phyloP scores from a whole-genome alignment of 2,888 invertebrate genomes.

The Drosophila rubida region DNA sequence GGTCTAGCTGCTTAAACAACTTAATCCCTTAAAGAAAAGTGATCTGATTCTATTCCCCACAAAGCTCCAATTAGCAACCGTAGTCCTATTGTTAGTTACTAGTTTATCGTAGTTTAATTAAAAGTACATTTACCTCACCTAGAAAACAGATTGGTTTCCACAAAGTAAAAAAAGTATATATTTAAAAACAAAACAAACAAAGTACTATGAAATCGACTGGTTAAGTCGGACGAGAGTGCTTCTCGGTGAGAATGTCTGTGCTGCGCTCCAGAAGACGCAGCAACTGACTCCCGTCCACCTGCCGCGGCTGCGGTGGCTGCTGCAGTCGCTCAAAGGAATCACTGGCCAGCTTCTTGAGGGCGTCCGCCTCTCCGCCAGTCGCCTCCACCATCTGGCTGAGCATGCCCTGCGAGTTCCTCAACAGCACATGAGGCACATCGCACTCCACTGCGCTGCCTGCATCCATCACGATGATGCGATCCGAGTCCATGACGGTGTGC shows the following conservation, averaged over 20 bases:
- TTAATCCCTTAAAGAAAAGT: not conserved
- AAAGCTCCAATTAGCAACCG: slow-evolving; percentile 1
- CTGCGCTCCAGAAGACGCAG: slow-evolving; percentile 35
- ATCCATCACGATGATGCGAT: slow-evolving; percentile 94
- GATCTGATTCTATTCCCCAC: not conserved
- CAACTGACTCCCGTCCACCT: slow-evolving; percentile 24
- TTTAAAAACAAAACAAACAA: not conserved
- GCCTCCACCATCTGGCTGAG: slow-evolving; percentile 89
- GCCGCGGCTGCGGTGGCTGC: slow-evolving; percentile 1
- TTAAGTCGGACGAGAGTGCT: slow-evolving; percentile 11
- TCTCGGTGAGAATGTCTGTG: slow-evolving; percentile 43
- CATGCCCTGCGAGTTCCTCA: slow-evolving; percentile 87
- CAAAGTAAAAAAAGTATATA: slow-evolving; percentile 1
- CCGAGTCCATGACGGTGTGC: slow-evolving; percentile 96
- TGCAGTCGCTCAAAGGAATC: slow-evolving; percentile 70
- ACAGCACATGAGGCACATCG: slow-evolving; percentile 88
- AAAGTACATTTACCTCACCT: slow-evolving; percentile 17
- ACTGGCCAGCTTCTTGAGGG: slow-evolving; percentile 84
- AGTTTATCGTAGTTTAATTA: slow-evolving; percentile 17
- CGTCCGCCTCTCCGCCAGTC: slow-evolving; percentile 85
- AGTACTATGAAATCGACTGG: not conserved
- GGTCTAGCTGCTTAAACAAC: not conserved
- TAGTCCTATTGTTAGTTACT: slow-evolving; percentile 21
- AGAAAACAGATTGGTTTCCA: slow-evolving; percentile 11
- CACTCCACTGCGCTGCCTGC: slow-evolving; percentile 91